These are phyloP conservation scores for Sciurus vulgaris DNA, from an alignment of 2,797 vertebrate genomes.

Conservation along the genomic window DNA sequence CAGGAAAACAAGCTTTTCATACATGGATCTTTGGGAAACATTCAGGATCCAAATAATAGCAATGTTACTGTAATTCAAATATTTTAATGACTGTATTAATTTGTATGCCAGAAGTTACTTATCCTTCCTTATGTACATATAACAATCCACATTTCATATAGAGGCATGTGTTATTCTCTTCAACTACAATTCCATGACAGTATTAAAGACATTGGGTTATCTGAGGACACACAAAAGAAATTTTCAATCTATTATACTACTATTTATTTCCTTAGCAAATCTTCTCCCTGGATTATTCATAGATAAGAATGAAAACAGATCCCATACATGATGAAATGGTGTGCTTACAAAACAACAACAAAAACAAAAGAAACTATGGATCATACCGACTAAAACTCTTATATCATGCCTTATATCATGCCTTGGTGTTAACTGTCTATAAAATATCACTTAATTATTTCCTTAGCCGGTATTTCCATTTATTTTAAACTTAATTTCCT, in stretches of 20 bases:
- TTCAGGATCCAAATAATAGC: not conserved
- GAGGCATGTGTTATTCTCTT: not conserved
- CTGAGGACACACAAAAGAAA: not conserved
- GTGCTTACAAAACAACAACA: not conserved
- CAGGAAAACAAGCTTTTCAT: not conserved
- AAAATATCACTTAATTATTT: not conserved
- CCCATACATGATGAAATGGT: not conserved
- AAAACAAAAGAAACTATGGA: not conserved
- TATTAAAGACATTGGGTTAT: not conserved
- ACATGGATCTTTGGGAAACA: not conserved
- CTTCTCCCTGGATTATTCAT: not conserved
- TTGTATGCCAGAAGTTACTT: not conserved
- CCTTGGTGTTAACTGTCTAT: not conserved
- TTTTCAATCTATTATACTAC: not conserved
- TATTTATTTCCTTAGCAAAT: not conserved
- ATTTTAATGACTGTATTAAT: slow-evolving; percentile 39
- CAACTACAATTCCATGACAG: not conserved
- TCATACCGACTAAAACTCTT: not conserved
- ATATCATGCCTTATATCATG: not conserved
- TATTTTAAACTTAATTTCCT: not conserved
- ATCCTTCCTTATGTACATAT: not conserved
- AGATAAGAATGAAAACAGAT: not conserved
- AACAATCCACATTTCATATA: not conserved
- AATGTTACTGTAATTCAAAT: not conserved
- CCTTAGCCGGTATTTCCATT: slow-evolving; percentile 11